Conservation (phyloP, 1,140 invertebrate species). For the Hormaphis cornu region DNA sequence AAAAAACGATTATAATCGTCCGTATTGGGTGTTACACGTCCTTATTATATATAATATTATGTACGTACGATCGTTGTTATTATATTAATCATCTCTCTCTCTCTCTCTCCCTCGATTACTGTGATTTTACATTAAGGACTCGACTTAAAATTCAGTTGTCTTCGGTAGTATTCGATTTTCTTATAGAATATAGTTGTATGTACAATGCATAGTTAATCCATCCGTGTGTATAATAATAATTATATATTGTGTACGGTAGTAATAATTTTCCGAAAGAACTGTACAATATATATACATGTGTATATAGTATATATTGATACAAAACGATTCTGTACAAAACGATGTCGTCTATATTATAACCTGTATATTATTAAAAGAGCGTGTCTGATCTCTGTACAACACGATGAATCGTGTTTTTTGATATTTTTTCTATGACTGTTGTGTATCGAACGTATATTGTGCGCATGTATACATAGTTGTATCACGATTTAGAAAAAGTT, state of each 20-base stretch:
- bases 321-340: background rate
- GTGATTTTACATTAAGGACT: too few relatives aligned
- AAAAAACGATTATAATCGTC: too few relatives aligned
- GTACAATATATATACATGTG: background rate
- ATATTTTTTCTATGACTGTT: background rate
- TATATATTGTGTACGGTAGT: background rate
- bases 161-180: too few relatives aligned
- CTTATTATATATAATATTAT: too few relatives aligned
- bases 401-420: background rate
- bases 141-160: too few relatives aligned
- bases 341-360: background rate
- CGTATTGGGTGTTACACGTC: too few relatives aligned
- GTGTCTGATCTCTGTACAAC: constrained; percentile 11
- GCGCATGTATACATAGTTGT: background rate
- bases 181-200: too few relatives aligned
- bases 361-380: background rate
- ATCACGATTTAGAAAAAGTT: background rate
- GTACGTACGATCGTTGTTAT: too few relatives aligned
- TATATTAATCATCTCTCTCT: too few relatives aligned
- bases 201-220: background rate
- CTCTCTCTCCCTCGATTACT: too few relatives aligned
- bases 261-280: background rate
- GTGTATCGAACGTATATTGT: too few relatives aligned
- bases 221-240: background rate
- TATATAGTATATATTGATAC: background rate